Conservation (phyloP, 2,113 vertebrate species). For the Coryphaenoides rupestris region DNA sequence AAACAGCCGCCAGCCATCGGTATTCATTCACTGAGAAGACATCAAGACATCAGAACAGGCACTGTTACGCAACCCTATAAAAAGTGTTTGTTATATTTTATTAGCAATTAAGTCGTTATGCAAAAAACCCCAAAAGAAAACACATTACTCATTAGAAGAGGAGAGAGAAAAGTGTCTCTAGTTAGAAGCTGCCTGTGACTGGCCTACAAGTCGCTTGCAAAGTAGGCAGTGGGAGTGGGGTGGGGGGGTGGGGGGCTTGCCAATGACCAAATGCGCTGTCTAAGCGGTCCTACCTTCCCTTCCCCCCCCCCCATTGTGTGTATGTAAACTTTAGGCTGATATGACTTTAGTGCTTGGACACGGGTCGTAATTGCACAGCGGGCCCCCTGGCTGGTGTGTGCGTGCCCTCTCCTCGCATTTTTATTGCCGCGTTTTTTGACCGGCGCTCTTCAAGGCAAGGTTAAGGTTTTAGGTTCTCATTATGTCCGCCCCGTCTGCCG, state of each 20-base stretch:
- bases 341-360: conserved; percentile 54
- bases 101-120: too few species aligned
- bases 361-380: conserved; percentile 54
- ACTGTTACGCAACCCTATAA: too few species aligned
- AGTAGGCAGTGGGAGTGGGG: conserved; percentile 25
- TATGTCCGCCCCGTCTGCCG: conserved; percentile 61
- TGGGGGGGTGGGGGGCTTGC: too few species aligned
- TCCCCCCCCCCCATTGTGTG: too few species aligned
- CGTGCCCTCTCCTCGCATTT: conserved; percentile 53
- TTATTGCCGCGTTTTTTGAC: conserved; percentile 64
- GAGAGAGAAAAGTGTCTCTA: conserved; percentile 8
- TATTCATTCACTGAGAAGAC: too few species aligned
- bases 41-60: too few species aligned
- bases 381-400: conserved; percentile 48
- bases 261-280: conserved; percentile 9
- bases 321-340: conserved; percentile 56
- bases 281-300: conserved; percentile 45
- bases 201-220: conserved; percentile 12
- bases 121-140: too few species aligned
- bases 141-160: neutral
- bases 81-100: too few species aligned
- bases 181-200: conserved; percentile 23
- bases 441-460: conserved; percentile 62
- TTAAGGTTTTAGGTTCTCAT: conserved; percentile 74
- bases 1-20: too few species aligned